Evolutionary conservation across 2,888 invertebrate genomes (phyloP).

Genomic region (Coenonympha glycerion): DNA sequence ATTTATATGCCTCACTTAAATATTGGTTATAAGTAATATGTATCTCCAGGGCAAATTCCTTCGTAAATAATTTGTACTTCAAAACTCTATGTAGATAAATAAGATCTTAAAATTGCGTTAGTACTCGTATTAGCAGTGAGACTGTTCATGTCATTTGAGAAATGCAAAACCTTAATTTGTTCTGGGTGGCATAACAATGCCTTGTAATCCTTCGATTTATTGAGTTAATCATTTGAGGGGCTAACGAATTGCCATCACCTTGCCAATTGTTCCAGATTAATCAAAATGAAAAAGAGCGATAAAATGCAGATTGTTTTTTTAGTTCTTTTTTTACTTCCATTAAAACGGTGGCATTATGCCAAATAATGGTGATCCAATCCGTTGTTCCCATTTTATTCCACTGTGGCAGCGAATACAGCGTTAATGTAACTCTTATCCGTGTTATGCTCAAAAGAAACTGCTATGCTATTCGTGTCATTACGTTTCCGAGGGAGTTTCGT

Average conservation of each 20-base stretch:
- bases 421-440: constrained; percentile 44
- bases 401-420: constrained; percentile 33
- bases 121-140: too few relatives aligned
- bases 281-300: background rate
- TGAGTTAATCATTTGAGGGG: too few relatives aligned
- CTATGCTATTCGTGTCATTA: constrained; percentile 47
- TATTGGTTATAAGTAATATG: background rate
- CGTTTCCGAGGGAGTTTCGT: constrained; percentile 37
- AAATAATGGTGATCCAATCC: background rate
- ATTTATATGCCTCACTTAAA: background rate
- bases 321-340: background rate
- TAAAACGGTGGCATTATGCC: constrained; percentile 11
- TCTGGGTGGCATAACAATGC: too few relatives aligned
- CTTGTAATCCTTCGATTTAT: background rate
- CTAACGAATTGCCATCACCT: too few relatives aligned
- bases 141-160: too few relatives aligned
- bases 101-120: too few relatives aligned
- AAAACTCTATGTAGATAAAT: too few relatives aligned
- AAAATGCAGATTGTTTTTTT: background rate
- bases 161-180: too few relatives aligned
- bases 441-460: constrained; percentile 40
- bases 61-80: too few relatives aligned
- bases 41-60: background rate
- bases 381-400: constrained; percentile 8
- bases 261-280: too few relatives aligned